A percentile compares a stretch with the other conserved stretches of the same genome.
Conservation (phyloP, 2,888 invertebrate genomes). For the Gibbula magus region DNA sequence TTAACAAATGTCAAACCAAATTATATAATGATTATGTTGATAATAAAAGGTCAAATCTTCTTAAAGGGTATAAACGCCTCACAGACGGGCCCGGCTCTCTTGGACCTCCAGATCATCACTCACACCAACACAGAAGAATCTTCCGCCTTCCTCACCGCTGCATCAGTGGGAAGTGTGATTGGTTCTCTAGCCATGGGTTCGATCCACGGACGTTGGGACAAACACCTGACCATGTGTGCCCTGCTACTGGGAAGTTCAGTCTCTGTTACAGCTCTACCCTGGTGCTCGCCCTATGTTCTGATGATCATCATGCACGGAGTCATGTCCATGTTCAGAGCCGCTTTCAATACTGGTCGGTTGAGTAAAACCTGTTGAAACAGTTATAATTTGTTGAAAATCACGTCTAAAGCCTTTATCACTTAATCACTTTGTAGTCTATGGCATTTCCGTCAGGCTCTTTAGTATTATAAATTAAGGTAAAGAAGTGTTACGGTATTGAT, state of each 20-base stretch:
- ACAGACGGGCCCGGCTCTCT: constrained; percentile 8
- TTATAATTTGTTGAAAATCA: too few relatives aligned
- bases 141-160: constrained; percentile 2
- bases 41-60: too few relatives aligned
- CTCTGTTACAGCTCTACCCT: neutral
- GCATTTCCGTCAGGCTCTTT: too few relatives aligned
- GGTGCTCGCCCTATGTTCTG: neutral
- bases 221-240: constrained; percentile 31
- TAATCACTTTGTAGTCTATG: too few relatives aligned
- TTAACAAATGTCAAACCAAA: too few relatives aligned
- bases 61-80: neutral
- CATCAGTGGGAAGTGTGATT: constrained; percentile 35
- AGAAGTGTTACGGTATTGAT: too few relatives aligned
- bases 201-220: constrained; percentile 40
- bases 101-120: constrained; percentile 19
- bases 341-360: neutral
- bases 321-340: neutral
- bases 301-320: constrained; percentile 10
- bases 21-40: too few relatives aligned
- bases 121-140: neutral
- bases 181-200: constrained; percentile 37
- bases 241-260: constrained; percentile 26
- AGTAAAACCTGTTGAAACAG: too few relatives aligned
- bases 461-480: too few relatives aligned
- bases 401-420: too few relatives aligned